A percentile compares a stretch with the other conserved stretches of the same genome.
phyloP scores from a whole-genome alignment of 2,797 vertebrate genomes.

The Thripadectes ignobilis region DNA sequence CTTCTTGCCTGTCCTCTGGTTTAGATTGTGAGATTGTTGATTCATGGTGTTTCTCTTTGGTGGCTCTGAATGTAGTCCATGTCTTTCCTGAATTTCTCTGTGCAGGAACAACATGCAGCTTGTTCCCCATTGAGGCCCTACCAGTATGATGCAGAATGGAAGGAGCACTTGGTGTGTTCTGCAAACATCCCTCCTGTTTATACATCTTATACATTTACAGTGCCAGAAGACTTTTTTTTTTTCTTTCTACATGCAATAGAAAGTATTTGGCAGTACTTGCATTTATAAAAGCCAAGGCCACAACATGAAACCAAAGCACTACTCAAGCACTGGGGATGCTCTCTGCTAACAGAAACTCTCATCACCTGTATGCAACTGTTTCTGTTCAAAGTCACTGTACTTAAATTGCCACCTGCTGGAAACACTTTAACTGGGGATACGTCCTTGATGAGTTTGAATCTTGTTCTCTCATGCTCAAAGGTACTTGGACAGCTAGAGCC shows the following conservation, averaged over 20 bases:
- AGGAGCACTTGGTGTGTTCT: not conserved
- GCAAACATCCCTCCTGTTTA: not conserved
- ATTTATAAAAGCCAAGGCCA: not conserved
- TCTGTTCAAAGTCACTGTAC: not conserved
- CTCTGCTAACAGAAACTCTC: not conserved
- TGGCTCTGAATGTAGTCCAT: not conserved
- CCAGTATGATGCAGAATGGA: not conserved
- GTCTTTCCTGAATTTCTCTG: not conserved
- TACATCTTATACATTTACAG: not conserved
- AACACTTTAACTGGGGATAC: not conserved
- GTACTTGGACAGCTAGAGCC: not conserved
- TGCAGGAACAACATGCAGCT: accelerated
- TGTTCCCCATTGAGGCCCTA: not conserved
- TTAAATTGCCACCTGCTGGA: not conserved
- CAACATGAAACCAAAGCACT: not conserved
- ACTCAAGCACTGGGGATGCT: not conserved
- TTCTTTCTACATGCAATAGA: not conserved
- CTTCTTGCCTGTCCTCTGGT: not conserved
- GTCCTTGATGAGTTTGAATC: not conserved
- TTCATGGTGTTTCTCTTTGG: not conserved
- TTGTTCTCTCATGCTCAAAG: not conserved
- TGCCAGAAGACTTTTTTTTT: not conserved
- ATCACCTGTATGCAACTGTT: not conserved
- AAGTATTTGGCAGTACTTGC: not conserved
- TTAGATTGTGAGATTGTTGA: not conserved